Base-by-base conservation (phyloP, 2,888 invertebrate species). In the Trissolcus brochymenae region DNA sequence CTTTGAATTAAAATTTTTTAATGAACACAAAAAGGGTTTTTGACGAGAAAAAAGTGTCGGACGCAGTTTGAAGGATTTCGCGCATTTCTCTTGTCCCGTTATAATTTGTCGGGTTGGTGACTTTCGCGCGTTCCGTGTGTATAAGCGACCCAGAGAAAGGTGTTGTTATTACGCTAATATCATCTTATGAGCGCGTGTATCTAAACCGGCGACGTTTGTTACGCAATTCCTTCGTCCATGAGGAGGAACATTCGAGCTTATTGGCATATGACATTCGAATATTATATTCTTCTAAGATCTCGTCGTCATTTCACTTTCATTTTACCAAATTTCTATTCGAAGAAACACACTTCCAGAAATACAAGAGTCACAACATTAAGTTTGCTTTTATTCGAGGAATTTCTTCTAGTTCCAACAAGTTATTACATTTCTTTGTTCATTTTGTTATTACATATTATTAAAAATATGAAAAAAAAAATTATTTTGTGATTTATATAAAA, bases 41-140 rank as follows among this genome's bases (percentile, higher is more conserved):
- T 17, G 14, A 13, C 7, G n/a, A 66, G 54, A n/a, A 11, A n/a
- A 46, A 16, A 46, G n/a, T 46, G 46, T 41, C 55, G 49, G 21
- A n/a, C 54, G 46, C 50, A 61, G 55, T 21, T 14, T 56, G 53
- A 14, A 54, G 51, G 64, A 67, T 70, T 74, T 74, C 65, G 66
- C 74, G 50, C 78, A 74, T 78, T 78, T 70, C 73, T 66, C 70
- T 29, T 70, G 74, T 78, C 74, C 78, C 78, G 78, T 78, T 78
- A 35, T 35, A 78, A 78, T 66, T 74, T 61, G 70, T 61, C 60
- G 68, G 21, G 64, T 25, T 61, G 16, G 59, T 49, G 70, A 56
- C 60, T 59, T 67, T 57, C 76, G 68, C 67, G 64, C 59, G 70
- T 70, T 59, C 67, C 77, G 71, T 74, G 71, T 55, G 61, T 70